phyloP scores from a whole-genome alignment of 2,888 invertebrate genomes.

The Acrobasis suavella region DNA sequence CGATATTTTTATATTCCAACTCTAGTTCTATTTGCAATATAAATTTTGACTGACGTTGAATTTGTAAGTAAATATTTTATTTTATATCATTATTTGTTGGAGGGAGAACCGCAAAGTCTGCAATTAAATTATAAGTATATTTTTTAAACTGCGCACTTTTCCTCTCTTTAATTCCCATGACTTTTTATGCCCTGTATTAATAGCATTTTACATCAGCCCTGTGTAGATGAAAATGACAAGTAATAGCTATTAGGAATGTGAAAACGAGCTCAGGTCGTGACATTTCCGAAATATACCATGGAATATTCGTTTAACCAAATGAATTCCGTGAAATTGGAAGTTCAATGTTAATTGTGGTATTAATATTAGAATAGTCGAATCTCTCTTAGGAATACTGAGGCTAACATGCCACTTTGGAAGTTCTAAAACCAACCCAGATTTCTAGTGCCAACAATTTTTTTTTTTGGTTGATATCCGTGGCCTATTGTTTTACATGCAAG shows the following conservation, averaged over 20 bases:
- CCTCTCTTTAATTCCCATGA: neutral
- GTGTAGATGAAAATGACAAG: neutral
- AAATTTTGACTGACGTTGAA: no score
- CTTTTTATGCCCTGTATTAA: neutral
- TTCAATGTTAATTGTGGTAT: conserved; percentile 15
- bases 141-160: neutral
- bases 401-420: conserved; percentile 3
- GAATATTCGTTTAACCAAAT: conserved; percentile 9
- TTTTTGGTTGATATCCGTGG: neutral
- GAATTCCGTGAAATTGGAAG: conserved; percentile 19
- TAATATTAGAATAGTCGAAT: conserved; percentile 16
- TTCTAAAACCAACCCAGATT: neutral
- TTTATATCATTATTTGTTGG: neutral
- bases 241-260: neutral
- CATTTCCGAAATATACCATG: conserved; percentile 7
- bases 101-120: neutral
- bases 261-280: neutral
- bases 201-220: conserved; percentile 1
- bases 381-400: neutral
- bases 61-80: no score
- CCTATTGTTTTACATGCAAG: no score
- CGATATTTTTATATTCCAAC: no score
- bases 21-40: no score
- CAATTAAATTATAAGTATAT: neutral
- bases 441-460: neutral